Percentiles rank a stretch among this genome's conserved stretches.
phyloP scores from a whole-genome alignment of 2,888 invertebrate genomes.

The Chrysolina oricalcia region DNA sequence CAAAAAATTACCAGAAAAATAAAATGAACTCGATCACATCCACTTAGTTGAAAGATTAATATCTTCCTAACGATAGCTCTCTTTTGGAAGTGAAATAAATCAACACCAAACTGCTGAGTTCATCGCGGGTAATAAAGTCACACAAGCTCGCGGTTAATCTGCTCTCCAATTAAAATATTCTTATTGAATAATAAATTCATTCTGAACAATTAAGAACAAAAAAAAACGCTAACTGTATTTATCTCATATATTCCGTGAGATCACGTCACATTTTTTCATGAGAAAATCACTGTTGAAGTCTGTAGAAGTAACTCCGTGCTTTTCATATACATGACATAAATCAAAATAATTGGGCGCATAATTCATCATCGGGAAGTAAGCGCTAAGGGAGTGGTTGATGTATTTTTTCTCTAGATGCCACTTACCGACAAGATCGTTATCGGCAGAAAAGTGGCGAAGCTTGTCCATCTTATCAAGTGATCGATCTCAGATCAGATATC shows the following conservation, averaged over 20 bases:
- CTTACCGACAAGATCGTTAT: constrained; percentile 33
- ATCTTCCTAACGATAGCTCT: background rate
- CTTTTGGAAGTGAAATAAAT: background rate
- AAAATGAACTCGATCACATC: background rate
- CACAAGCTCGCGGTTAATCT: background rate
- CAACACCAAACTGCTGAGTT: background rate
- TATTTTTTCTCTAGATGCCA: constrained; percentile 19
- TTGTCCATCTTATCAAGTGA: constrained; percentile 19
- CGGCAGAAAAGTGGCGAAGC: constrained; percentile 4
- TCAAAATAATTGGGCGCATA: constrained; percentile 30
- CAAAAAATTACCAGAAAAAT: no score
- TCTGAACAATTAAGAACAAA: background rate
- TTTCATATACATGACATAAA: constrained; percentile 16
- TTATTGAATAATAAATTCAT: constrained; percentile 11
- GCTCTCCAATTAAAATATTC: background rate
- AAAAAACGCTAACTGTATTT: background rate
- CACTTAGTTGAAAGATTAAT: background rate
- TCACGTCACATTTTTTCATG: background rate
- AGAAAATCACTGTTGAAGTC: background rate
- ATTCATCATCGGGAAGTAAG: constrained; percentile 26
- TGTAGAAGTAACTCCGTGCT: background rate
- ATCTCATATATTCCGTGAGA: constrained; percentile 12
- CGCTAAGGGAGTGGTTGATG: constrained; percentile 15
- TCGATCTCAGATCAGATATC: constrained; percentile 24
- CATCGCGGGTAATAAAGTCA: background rate